Evolutionary conservation across 30 jellyfish, hydroid and myxozoan species (phyloP).

Genomic region (Chrysaora quinquecirrha): DNA sequence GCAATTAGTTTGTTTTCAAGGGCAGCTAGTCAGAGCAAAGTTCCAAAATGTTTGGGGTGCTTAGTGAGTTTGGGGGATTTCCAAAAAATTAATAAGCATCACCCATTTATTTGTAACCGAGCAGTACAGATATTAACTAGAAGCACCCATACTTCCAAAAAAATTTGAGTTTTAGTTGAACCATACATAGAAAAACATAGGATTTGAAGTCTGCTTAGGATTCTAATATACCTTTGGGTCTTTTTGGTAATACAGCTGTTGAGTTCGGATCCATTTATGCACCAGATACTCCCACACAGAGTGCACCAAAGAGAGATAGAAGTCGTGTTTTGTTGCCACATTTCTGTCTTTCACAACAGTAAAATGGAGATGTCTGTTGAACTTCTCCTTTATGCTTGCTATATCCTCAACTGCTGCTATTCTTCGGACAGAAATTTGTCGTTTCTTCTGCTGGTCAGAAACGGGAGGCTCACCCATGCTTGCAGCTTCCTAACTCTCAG

Average conservation of each 20-base stretch:
- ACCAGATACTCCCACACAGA: conserved; percentile 93
- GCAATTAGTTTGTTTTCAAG: no score
- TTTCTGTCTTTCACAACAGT: conserved; percentile 98
- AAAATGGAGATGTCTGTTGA: conserved; percentile 96
- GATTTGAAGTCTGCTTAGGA: no score
- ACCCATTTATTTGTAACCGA: no score
- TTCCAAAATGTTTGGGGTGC: no score
- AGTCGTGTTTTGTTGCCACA: conserved; percentile 91
- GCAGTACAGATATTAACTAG: no score
- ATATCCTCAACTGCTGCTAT: conserved; percentile 90
- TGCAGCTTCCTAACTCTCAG: no score
- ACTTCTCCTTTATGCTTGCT: conserved; percentile 75
- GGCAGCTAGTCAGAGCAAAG: no score
- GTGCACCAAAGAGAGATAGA: conserved; percentile 95
- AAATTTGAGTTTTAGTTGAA: no score
- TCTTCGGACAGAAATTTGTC: conserved; percentile 93
- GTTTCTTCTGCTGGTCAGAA: conserved; percentile 82
- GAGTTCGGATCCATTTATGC: conserved; percentile 96
- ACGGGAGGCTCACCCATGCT: conserved; percentile 85
- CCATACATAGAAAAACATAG: no score
- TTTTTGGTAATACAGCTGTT: conserved; percentile 88
- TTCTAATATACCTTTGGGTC: conserved; percentile 99
- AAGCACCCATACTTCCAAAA: no score
- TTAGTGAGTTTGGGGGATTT: no score
- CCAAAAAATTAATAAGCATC: no score